Evolutionary conservation across 2,797 vertebrate species (phyloP).

Genomic region (Microtus californicus): DNA sequence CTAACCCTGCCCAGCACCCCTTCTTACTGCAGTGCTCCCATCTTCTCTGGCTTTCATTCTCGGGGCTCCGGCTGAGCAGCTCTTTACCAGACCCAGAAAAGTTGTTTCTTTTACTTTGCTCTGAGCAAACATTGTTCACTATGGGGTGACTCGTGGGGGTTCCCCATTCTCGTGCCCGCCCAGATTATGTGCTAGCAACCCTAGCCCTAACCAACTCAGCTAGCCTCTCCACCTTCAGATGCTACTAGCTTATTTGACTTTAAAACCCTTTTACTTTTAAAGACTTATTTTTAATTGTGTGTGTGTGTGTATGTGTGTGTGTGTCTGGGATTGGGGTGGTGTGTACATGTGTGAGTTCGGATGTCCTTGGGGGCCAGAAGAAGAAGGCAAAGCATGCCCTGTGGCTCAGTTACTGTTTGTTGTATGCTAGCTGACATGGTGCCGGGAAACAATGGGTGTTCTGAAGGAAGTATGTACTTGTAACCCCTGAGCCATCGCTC

Average conservation of each 20-base stretch:
- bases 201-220: neutral
- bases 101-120: neutral
- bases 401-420: neutral
- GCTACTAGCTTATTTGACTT: neutral
- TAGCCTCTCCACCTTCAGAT: neutral
- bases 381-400: neutral
- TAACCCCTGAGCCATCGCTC: neutral
- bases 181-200: neutral
- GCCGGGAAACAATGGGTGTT: neutral
- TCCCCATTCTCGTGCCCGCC: neutral
- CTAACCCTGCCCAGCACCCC: neutral
- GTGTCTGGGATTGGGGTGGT: too few species aligned
- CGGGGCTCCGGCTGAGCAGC: too few species aligned
- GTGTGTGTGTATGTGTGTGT: neutral
- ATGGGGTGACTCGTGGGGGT: neutral
- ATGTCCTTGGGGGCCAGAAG: too few species aligned
- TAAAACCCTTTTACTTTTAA: neutral
- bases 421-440: neutral
- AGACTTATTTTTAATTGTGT: neutral
- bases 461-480: neutral
- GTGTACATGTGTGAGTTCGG: too few species aligned
- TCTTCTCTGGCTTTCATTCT: neutral
- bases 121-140: neutral
- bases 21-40: accelerated
- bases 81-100: neutral